Base-by-base conservation (phyloP, 2,888 invertebrate genomes). In the Aleiodes testaceus region DNA sequence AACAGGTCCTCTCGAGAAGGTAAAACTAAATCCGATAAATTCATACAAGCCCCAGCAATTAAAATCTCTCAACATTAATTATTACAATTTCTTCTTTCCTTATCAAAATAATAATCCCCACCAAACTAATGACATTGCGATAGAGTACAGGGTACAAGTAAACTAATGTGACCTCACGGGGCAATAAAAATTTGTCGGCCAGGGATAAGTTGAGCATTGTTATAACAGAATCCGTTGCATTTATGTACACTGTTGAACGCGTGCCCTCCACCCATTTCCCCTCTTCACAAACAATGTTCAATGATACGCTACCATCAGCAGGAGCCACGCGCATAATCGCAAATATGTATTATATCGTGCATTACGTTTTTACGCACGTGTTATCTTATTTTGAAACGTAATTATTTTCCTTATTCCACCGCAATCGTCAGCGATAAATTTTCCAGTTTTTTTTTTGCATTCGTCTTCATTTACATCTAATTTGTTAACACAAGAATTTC, bases 121-220 rank as follows among this genome's bases (percentile, higher is more conserved):
- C 42, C 11, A 9, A 59, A 59, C 42, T 59, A 59, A 59, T 59
- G 59, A 42, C 18, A 59, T 59, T 59, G 18, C 42, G 59, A 42
- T 59, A 59, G 1, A 36, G 36, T 47, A 18, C 12, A 20, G 61
- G 45, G 9, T 45, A 4, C 14, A 20, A 26, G 14, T 45, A 22
- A 45, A 45, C 20, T n/a, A 12, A 5, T 63, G 63, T 63, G 63
- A 63, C 63, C 63, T 45, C 45, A 14, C n/a, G 47, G 44, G 22
- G 44, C 26, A 63, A 63, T 63, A 63, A 63, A 61, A 63, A 63
- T 45, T 45, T 63, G 45, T 63, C 63, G 63, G 45, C 20, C 45
- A 63, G 47, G 59, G 63, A 63, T 44, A 63, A 22, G 12, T 20
- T 42, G 44, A 14, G 45, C 5, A 22, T 63, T 63, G 20, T 45